Percentiles rank a stretch among this genome's conserved stretches.
Evolutionary conservation across 2,113 vertebrate genomes (phyloP).

Genomic region (Salvelinus sp.): DNA sequence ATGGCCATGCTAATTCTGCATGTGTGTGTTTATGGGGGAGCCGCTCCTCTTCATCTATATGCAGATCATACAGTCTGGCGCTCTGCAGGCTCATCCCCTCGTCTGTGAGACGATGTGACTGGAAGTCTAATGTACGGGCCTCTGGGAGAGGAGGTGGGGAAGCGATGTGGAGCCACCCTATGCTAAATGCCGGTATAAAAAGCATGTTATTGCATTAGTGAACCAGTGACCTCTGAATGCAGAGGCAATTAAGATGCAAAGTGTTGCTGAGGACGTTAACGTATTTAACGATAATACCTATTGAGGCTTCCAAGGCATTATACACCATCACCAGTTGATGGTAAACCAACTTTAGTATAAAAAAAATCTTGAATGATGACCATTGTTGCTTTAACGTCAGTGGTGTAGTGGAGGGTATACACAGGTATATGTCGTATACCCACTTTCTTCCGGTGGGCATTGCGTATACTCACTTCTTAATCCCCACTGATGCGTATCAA

Average conservation of each 20-base stretch:
- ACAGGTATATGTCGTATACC: too few relatives aligned
- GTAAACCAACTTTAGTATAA: too few relatives aligned
- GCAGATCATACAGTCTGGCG: conserved; percentile 64
- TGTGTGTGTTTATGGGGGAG: conserved; percentile 33
- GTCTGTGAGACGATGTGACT: conserved; percentile 69
- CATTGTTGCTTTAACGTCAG: too few relatives aligned
- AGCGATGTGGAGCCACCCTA: neutral
- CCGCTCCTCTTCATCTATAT: conserved; percentile 67
- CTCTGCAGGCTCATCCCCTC: conserved; percentile 58
- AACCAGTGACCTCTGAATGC: conserved; percentile 56
- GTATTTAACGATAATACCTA: too few relatives aligned
- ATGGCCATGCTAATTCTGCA: conserved; percentile 27
- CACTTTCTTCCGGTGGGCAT: too few relatives aligned
- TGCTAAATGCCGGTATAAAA: conserved; percentile 67
- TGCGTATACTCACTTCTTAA: too few relatives aligned
- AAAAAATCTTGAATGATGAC: too few relatives aligned
- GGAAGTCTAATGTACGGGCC: conserved; percentile 58
- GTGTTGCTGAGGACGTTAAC: neutral
- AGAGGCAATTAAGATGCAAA: neutral
- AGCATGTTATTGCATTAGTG: conserved; percentile 64
- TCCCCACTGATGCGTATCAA: too few relatives aligned
- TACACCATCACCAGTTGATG: too few relatives aligned
- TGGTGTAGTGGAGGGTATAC: too few relatives aligned
- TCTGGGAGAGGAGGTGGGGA: neutral
- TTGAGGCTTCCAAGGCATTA: too few relatives aligned